Percentiles rank a stretch among this genome's conserved stretches.
phyloP scores from a whole-genome alignment of 2,113 vertebrate genomes.

The Halcyon senegalensis region DNA sequence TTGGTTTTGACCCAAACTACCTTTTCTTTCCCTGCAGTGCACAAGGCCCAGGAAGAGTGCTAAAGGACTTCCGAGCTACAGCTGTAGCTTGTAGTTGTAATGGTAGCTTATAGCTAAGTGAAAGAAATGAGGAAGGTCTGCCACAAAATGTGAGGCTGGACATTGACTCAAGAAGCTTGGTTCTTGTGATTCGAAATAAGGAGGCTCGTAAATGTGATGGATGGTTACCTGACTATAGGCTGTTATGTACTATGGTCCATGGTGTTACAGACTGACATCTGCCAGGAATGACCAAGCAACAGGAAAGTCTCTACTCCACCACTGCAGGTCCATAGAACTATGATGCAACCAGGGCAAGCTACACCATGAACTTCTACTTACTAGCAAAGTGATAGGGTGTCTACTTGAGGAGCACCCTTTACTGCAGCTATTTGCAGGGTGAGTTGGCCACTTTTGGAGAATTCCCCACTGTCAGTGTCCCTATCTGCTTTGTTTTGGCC shows the following conservation, averaged over 20 bases:
- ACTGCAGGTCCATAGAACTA: not conserved
- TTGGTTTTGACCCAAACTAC: not conserved
- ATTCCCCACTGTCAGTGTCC: no score
- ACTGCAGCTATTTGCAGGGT: not conserved
- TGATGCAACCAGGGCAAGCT: not conserved
- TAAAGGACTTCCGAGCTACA: not conserved
- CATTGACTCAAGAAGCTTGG: not conserved
- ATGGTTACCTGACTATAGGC: not conserved
- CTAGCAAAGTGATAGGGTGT: not conserved
- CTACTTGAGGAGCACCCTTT: not conserved
- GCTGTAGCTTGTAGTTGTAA: not conserved
- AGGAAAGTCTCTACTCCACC: not conserved
- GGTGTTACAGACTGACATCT: not conserved
- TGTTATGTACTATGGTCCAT: not conserved
- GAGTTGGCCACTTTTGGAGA: not conserved
- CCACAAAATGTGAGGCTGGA: fast-evolving
- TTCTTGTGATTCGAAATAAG: not conserved
- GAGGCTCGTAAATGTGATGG: not conserved
- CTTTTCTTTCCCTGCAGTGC: not conserved
- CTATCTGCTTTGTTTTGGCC: not conserved
- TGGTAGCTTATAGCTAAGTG: not conserved
- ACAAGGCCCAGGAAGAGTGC: not conserved
- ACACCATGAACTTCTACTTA: not conserved
- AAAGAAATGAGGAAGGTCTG: not conserved
- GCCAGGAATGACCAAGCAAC: not conserved